Base-by-base conservation (phyloP, 2,888 invertebrate species). In the Lasioglossum malachurum region DNA sequence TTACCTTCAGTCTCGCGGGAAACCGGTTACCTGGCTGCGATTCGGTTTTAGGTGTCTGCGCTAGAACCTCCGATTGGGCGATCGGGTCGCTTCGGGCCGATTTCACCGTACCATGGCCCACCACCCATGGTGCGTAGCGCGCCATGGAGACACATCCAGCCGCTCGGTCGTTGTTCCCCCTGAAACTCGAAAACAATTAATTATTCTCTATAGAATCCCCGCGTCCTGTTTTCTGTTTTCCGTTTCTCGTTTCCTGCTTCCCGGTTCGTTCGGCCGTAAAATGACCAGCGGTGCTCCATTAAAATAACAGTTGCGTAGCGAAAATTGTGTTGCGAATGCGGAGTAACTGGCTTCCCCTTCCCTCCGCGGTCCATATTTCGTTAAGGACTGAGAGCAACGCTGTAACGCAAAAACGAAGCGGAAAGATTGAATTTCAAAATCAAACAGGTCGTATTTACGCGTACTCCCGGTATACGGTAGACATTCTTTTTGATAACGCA, bases 351-450 rank as follows among this genome's bases (percentile, higher is more conserved):
- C 27, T 69, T 78, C 46, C 23, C 0, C 38, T 10, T 19, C 3
- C 7, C 5, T 14, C 60, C 27, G 27, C 27, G 5, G 14, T 14
- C 27, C 16, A 2, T 16, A 2, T 60, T 31, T 35, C 19, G 8
- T 67, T 35, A 19, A 35, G 19, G 35, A 67, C 35, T 19, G 35
- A 8, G 35, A 7, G 27, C 27, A 16, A 5, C 60, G 27, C 0
- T 31, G 64, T 31, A 64, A 16, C 27, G 2, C 1, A 31, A 64
- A 64, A 64, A 64, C 16, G 31, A 8, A 41, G 46, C 38, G 71
- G 41, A 31, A 64, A 41, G 35, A 57, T 49, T 74, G 41, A 73
- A 82, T 74, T 74, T 16, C 19, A 35, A 57, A 57, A 31, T 46
- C 7, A 10, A 31, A 64, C 64, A 8, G 41, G 12, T 44, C 57